Conservation (phyloP, 2,888 invertebrate genomes). For the Neocrepidodera transversa region DNA sequence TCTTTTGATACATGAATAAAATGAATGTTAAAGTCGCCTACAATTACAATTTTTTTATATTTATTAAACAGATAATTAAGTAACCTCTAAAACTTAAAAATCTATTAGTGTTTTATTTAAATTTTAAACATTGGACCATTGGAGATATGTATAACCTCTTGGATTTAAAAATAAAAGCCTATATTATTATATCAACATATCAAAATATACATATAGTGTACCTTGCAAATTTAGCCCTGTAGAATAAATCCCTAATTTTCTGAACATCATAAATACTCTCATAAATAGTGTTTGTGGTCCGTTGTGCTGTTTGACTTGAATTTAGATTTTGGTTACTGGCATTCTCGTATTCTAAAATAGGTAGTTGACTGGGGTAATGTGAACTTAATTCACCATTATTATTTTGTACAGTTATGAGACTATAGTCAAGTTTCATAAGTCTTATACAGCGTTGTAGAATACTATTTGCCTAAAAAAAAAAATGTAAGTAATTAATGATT, state of each 20-base stretch:
- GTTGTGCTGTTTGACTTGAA: slow-evolving; percentile 26
- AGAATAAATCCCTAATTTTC: slow-evolving; percentile 69
- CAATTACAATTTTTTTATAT: too few species aligned
- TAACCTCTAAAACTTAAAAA: too few species aligned
- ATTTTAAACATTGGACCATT: too few species aligned
- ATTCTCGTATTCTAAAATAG: slow-evolving; percentile 69
- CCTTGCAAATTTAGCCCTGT: slow-evolving; percentile 72
- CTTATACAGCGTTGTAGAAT: slow-evolving; percentile 69
- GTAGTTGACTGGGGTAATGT: slow-evolving; percentile 74
- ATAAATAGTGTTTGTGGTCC: slow-evolving; percentile 62
- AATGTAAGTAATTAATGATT: too few species aligned
- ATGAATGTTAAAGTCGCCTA: too few species aligned
- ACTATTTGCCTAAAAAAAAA: slow-evolving; percentile 65
- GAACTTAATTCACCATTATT: slow-evolving; percentile 71
- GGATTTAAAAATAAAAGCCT: too few species aligned
- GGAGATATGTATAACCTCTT: too few species aligned
- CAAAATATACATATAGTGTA: slow-evolving; percentile 28
- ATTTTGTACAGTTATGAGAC: slow-evolving; percentile 70
- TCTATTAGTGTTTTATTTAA: too few species aligned
- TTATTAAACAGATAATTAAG: too few species aligned
- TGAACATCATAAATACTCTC: slow-evolving; percentile 66
- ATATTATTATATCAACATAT: too few species aligned
- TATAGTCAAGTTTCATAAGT: slow-evolving; percentile 73
- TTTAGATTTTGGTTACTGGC: slow-evolving; percentile 31
- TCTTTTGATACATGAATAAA: too few species aligned